Evolutionary conservation across 2,113 vertebrate species (phyloP).

Genomic region (Sclerurus mexicanus): DNA sequence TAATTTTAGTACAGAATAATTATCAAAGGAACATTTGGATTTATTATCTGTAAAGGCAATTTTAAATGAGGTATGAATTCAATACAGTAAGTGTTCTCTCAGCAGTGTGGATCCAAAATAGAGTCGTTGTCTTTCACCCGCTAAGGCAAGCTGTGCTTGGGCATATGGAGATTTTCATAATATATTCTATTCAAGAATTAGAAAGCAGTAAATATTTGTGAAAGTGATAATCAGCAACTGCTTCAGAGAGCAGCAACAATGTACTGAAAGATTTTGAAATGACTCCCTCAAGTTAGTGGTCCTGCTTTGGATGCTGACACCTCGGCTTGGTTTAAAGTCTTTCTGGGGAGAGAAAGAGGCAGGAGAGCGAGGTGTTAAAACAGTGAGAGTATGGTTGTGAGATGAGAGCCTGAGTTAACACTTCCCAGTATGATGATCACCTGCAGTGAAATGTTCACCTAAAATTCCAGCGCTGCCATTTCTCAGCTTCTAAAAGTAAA

Average conservation of each 20-base stretch:
- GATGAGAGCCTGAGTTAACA: not conserved
- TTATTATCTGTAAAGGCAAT: constrained; percentile 60
- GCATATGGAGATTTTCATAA: constrained; percentile 16
- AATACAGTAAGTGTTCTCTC: constrained; percentile 28
- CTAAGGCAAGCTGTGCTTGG: not conserved
- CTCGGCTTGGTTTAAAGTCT: not conserved
- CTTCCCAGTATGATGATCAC: not conserved
- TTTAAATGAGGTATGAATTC: constrained; percentile 58
- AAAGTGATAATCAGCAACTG: not conserved
- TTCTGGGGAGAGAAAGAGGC: not conserved
- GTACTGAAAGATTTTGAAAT: not conserved
- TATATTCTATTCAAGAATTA: constrained; percentile 1
- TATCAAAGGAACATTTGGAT: constrained; percentile 65
- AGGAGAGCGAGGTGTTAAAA: not conserved
- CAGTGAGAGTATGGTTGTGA: not conserved
- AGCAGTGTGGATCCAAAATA: constrained; percentile 37
- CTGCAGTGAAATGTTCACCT: not conserved
- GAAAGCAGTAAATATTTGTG: constrained; percentile 51
- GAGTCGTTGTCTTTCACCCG: not conserved
- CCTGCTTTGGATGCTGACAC: not conserved
- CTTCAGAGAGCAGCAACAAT: not conserved
- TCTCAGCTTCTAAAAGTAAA: constrained; percentile 33
- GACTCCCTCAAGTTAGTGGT: not conserved
- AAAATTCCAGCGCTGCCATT: constrained; percentile 2
- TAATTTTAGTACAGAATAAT: constrained; percentile 66